Evolutionary conservation across 2,113 vertebrate genomes (phyloP), one percentile per base, ranked within the genome.

Genomic region (Alethe diademata): DNA sequence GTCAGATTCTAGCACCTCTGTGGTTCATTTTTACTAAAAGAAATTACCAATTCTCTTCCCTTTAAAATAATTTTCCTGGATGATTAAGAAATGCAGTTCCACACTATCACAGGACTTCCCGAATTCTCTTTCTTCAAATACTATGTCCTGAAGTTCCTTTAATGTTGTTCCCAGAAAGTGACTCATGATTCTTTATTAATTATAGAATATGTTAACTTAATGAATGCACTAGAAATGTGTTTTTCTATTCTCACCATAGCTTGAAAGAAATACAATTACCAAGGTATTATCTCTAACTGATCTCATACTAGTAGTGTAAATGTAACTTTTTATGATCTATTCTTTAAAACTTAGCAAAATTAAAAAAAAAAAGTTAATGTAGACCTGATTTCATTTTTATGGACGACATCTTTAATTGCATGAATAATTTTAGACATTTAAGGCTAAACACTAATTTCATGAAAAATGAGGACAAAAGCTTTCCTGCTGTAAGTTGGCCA

Each of bases 101-200:
- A 85, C 33, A 64, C 22, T 25, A 42, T 51, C 36, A 35, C n/a
- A 89, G 11, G 12, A 78, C 18, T 79, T 96, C 72, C 47, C 2
- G 24, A 82, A 88, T 57, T 71, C 35, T 70, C 26, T 94, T 48
- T 69, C 54, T 86, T 88, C 51, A 83, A 53, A 70, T 48, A 40
- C 31, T 62, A 0, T 51, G 23, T 93, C 78, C 82, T 58, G 33
- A 88, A 93, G 28, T 73, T 80, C 48, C 36, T 92, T 96, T 92
- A 83, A 86, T 94, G 17, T 16, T 43, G 24, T 88, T 95, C 72
- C 92, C 86, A 92, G 90, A 93, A 93, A 90, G 14, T 96, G 82
- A 95, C 67, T 83, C 67, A 92, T 40, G 50, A 48, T 50, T 83
- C 74, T 86, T 83, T 64, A 94, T 83, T 95, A 94, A 92, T 95